phyloP scores from a whole-genome alignment of 2,888 invertebrate species.

The Himalopsyche japonica region DNA sequence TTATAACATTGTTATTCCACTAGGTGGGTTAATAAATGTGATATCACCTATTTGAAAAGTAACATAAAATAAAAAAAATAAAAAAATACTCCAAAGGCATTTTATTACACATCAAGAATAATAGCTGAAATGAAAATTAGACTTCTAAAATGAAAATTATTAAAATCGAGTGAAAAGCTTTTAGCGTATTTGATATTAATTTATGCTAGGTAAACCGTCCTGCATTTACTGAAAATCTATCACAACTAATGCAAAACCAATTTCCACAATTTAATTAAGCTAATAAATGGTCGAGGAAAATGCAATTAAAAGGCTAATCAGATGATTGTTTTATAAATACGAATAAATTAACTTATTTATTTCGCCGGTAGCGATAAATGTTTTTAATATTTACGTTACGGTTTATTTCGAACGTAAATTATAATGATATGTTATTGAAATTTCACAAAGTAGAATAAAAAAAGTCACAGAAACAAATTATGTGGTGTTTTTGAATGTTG shows the following conservation, averaged over 20 bases:
- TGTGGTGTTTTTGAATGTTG: too few species aligned
- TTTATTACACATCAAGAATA: too few species aligned
- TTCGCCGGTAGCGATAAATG: background rate
- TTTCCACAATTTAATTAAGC: slow-evolving; percentile 10
- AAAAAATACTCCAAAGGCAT: too few species aligned
- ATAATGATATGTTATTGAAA: too few species aligned
- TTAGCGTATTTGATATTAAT: background rate
- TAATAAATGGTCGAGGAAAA: slow-evolving; percentile 2
- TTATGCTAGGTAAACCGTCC: background rate
- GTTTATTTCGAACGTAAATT: background rate
- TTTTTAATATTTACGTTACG: background rate
- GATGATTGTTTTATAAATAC: background rate
- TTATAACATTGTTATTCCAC: too few species aligned
- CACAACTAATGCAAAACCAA: background rate
- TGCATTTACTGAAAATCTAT: background rate
- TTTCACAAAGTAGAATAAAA: too few species aligned
- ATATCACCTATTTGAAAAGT: too few species aligned
- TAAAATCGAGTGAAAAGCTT: background rate
- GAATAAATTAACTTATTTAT: background rate
- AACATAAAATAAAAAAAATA: too few species aligned
- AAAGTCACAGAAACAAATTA: too few species aligned
- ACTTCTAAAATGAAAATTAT: background rate
- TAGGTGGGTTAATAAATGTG: too few species aligned
- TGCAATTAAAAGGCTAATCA: slow-evolving; percentile 3
- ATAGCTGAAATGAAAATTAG: too few species aligned